Conservation (phyloP, 2,113 vertebrate species). For the Carassius carassius region DNA sequence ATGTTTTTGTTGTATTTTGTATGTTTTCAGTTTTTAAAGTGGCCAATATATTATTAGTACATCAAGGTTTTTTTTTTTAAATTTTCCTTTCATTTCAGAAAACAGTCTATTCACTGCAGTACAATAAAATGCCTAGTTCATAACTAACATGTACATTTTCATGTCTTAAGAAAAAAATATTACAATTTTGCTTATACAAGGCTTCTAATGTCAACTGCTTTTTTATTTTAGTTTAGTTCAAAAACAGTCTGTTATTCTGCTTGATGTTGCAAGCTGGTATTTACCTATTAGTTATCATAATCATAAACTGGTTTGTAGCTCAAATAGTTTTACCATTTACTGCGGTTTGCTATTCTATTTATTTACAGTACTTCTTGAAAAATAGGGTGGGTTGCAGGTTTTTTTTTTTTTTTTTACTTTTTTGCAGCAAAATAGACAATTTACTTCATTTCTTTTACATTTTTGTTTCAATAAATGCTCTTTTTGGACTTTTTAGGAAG, state of each 20-base stretch:
- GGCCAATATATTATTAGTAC: not conserved
- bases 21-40: not conserved
- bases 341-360: too few relatives aligned
- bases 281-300: not conserved
- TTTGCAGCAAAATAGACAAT: not conserved
- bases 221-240: not conserved
- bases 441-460: not conserved
- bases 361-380: too few relatives aligned
- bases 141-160: too few relatives aligned
- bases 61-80: too few relatives aligned
- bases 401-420: too few relatives aligned
- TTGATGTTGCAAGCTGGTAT: not conserved
- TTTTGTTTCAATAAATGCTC: not conserved
- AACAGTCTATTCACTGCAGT: too few relatives aligned
- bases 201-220: not conserved
- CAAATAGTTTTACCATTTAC: too few relatives aligned
- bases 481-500: not conserved
- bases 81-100: too few relatives aligned
- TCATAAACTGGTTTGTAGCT: too few relatives aligned
- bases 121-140: too few relatives aligned
- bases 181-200: not conserved
- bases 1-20: not conserved
- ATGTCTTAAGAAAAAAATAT: not conserved
- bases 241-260: not conserved
- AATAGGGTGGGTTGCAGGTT: too few relatives aligned